Evolutionary conservation across 1,140 invertebrate species (phyloP), one percentile per base, ranked within the genome.

Genomic region (Diorhabda sublineata): DNA sequence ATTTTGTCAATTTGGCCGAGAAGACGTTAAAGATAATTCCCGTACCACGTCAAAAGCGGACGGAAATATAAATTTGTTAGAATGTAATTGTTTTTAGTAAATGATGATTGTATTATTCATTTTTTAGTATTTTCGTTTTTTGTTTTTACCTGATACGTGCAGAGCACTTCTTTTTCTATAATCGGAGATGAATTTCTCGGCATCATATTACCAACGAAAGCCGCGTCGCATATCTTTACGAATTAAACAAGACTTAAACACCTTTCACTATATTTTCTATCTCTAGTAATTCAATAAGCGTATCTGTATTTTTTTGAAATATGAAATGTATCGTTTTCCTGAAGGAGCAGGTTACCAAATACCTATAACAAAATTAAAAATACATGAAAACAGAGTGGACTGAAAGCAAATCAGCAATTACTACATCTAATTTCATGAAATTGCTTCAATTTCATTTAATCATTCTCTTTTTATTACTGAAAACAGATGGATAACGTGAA

Each of bases 111-210:
- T 26, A 45, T 66, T 58, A 59, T 62, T 71, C 9, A 4, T 58
- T 9, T 4, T 58, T 58, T 26, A n/a, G 57, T 7, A 26, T 26
- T 26, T 26, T 67, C 57, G 9, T 75, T 61, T 67, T 26, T 26
- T 26, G 26, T 52, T n/a, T 52, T 71, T 80, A 79, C 79, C 77
- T 80, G 75, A 58, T 80, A 79, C 42, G 77, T 79, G 69, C 75
- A 78, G 56, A 77, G 47, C 47, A 76, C 69, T 61, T 80, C 78
- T 71, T 74, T 77, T 64, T 81, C 79, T 45, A 80, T 79, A 47
- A 81, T 76, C 41, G 79, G 79, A 7, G 70, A 73, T 2, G 79
- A 81, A 65, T 81, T 81, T 73, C 79, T 79, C 8, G 79, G 76
- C 77, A 80, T 80, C 79, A 81, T 81, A 75, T 77, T 78, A 66